phyloP scores from a whole-genome alignment of 2,113 vertebrate genomes.

The Rhadina sibilatrix region DNA sequence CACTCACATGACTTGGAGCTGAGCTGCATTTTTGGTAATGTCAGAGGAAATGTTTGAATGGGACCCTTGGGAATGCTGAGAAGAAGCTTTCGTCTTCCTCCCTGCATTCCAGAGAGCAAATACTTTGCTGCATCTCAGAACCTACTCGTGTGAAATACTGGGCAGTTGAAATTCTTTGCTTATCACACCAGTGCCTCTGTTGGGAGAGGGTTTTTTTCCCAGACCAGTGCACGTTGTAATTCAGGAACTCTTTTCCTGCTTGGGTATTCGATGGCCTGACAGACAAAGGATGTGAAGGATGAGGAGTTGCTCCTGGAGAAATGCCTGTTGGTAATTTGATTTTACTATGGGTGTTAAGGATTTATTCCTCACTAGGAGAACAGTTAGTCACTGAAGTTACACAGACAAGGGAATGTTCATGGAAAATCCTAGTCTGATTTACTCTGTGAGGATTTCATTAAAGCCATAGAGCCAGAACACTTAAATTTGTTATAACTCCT shows the following conservation, averaged over 20 bases:
- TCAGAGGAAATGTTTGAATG: background rate
- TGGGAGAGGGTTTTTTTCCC: background rate
- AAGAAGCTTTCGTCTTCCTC: constrained; percentile 19
- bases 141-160: constrained; percentile 15
- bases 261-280: background rate
- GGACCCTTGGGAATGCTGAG: constrained; percentile 59
- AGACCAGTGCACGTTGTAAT: background rate
- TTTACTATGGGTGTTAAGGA: background rate
- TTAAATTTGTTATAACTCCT: background rate
- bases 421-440: background rate
- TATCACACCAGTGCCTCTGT: background rate
- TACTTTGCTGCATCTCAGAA: constrained; percentile 19
- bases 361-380: background rate
- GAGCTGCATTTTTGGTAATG: background rate
- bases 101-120: constrained; percentile 36
- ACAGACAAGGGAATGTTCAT: background rate
- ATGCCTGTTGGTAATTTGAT: background rate
- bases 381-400: background rate
- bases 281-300: background rate
- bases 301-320: background rate
- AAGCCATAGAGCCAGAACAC: background rate
- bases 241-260: background rate
- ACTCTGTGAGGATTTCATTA: background rate
- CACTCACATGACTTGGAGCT: background rate
- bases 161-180: constrained; percentile 18